Base-by-base conservation (phyloP, 2,113 vertebrate species). In the Phalacrocorax pelagicus region DNA sequence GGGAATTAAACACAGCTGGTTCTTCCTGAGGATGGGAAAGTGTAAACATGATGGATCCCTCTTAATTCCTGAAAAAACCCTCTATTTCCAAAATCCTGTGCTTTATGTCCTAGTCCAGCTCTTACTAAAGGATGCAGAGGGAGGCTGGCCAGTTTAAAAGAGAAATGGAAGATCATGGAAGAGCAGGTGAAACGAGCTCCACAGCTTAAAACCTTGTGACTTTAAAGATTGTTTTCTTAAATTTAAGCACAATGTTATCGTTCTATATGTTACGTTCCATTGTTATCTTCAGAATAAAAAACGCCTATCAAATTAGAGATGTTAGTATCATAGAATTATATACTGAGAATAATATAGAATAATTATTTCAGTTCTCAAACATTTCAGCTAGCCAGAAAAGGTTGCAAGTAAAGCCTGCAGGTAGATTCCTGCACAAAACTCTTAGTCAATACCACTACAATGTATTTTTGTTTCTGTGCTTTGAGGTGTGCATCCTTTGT, bases 1-100 rank as follows among this genome's bases (percentile, higher is more conserved):
- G 61, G 54, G 73, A 94, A 92, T 96, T 74, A 80, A 90, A 81
- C 65, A 82, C 69, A 93, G 63, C 81, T 92, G 74, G 46, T 20
- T 92, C 66, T 42, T 42, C 42, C 86, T 6, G 27, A 89, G 58
- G 63, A 66, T 87, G 61, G 71, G 81, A 80, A 94, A 82, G 71
- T 62, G 62, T 75, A 92, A 96, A 87, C 42, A 55, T 51, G 70
- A 79, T 57, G 36, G 58, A 91, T 69, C 36, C 84, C 78, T 75
- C 77, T 85, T 54, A 85, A 73, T 26, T 51, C 38, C 70, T 51
- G 16, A 62, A 82, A 79, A 51, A 72, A 52, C 1, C 0, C 4
- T 23, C 12, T 19, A 14, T 58, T 91, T 89, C 51, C 55, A 70
- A 87, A 90, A 66, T 57, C 44, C 40, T 72, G 17, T 69, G 18